phyloP scores from a whole-genome alignment of 2,113 vertebrate species.

The Podarcis raffonei region DNA sequence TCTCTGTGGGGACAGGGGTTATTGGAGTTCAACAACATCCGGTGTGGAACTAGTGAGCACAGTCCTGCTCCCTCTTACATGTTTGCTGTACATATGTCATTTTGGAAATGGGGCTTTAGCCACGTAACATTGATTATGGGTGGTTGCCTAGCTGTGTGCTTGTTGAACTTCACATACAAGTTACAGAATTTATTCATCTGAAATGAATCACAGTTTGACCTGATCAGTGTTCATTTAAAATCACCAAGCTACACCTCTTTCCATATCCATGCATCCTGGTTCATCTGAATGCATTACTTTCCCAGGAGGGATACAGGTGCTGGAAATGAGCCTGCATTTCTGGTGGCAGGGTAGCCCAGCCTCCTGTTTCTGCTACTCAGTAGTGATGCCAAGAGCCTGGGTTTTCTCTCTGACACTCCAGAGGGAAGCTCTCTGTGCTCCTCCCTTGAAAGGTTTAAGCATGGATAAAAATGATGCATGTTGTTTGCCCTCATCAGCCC shows the following conservation, averaged over 20 bases:
- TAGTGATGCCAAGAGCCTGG: background rate
- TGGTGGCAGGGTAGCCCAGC: no score
- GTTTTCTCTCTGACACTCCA: background rate
- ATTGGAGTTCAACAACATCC: no score
- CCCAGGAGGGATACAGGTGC: background rate
- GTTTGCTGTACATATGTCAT: background rate
- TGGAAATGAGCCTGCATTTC: background rate
- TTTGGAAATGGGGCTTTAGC: background rate
- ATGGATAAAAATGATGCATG: background rate
- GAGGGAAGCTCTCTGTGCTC: background rate
- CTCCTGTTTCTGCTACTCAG: background rate
- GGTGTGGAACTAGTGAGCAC: no score
- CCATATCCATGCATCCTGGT: background rate
- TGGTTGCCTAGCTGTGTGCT: background rate
- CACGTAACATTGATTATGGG: no score
- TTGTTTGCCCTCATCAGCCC: accelerated
- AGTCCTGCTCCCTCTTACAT: background rate
- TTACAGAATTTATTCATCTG: background rate
- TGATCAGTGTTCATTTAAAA: background rate
- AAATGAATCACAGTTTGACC: background rate
- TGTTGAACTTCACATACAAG: background rate
- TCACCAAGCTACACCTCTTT: background rate
- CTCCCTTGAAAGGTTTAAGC: background rate
- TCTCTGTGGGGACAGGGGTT: background rate
- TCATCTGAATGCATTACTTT: background rate